Percentiles rank a stretch among this genome's conserved stretches.
These are phyloP conservation scores for Corynorhinus townsendii DNA, from an alignment of 2,113 vertebrate genomes.

Conservation along the genomic window DNA sequence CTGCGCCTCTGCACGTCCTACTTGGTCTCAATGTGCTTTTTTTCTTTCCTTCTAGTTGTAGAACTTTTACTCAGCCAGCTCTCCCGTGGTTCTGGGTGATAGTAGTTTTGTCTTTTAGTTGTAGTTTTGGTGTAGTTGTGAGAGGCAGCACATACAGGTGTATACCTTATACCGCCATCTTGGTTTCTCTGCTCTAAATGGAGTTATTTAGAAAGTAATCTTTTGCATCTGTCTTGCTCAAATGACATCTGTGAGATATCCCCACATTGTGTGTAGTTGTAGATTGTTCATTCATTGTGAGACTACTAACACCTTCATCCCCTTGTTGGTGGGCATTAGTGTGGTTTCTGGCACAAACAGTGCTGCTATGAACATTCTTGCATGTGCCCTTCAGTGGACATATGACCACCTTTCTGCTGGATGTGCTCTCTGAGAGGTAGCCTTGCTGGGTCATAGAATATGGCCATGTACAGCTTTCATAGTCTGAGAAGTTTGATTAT, in stretches of 20 bases:
- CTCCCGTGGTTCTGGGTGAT: too few relatives aligned
- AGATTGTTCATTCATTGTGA: neutral
- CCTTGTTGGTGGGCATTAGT: neutral
- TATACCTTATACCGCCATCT: too few relatives aligned
- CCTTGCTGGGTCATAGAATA: neutral
- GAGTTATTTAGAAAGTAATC: neutral
- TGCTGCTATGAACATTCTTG: neutral
- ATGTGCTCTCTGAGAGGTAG: neutral
- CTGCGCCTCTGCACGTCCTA: too few relatives aligned
- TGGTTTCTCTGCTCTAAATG: neutral
- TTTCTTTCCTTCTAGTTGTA: too few relatives aligned
- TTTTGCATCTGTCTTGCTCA: neutral
- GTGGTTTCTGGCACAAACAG: neutral
- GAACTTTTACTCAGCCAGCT: too few relatives aligned
- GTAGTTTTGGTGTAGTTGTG: too few relatives aligned
- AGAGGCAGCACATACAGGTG: too few relatives aligned
- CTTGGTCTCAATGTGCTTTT: too few relatives aligned
- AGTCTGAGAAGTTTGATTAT: neutral
- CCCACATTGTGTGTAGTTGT: too few relatives aligned
- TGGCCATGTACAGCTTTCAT: neutral
- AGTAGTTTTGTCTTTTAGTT: too few relatives aligned
- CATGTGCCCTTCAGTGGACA: rapidly evolving
- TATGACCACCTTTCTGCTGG: neutral
- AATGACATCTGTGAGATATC: neutral
- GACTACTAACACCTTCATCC: neutral